Conservation (phyloP, 2,113 vertebrate species). For the Microcebus murinus region DNA sequence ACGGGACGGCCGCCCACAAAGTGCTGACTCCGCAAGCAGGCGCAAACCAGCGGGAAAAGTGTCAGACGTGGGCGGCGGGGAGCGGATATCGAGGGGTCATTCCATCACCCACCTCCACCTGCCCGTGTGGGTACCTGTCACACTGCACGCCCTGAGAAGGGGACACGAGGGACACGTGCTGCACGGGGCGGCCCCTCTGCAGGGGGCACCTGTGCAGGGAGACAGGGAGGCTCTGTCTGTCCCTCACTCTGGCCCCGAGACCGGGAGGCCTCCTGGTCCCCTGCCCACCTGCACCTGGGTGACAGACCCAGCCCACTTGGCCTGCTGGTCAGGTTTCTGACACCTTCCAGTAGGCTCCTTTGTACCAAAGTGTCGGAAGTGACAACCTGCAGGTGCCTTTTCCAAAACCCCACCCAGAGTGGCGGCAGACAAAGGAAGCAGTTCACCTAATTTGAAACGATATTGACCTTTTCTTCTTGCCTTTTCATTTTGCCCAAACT, state of each 20-base stretch:
- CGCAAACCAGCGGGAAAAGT: too few species aligned
- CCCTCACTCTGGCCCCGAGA: too few species aligned
- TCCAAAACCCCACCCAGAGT: background rate
- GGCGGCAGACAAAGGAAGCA: slow-evolving; percentile 59
- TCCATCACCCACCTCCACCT: background rate
- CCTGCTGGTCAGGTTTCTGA: slow-evolving; percentile 67
- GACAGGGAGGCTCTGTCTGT: too few species aligned
- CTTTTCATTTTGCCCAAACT: slow-evolving; percentile 77
- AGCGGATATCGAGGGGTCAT: background rate
- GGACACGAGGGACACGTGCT: background rate
- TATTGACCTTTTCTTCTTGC: slow-evolving; percentile 73
- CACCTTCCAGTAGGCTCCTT: slow-evolving; percentile 77
- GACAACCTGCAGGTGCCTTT: background rate
- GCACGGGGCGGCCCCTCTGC: background rate
- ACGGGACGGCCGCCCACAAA: too few species aligned
- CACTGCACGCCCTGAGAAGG: background rate
- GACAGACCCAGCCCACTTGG: slow-evolving; percentile 61
- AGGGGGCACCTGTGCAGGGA: background rate
- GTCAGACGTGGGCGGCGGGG: background rate
- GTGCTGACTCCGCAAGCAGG: too few species aligned
- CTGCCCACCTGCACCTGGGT: background rate
- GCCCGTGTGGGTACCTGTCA: background rate
- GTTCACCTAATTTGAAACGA: slow-evolving; percentile 79
- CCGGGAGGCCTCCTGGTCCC: fast-evolving
- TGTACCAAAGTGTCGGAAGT: slow-evolving; percentile 71